Evolutionary conservation across 1,140 invertebrate species (phyloP).

Genomic region (Kradibia gibbosae): DNA sequence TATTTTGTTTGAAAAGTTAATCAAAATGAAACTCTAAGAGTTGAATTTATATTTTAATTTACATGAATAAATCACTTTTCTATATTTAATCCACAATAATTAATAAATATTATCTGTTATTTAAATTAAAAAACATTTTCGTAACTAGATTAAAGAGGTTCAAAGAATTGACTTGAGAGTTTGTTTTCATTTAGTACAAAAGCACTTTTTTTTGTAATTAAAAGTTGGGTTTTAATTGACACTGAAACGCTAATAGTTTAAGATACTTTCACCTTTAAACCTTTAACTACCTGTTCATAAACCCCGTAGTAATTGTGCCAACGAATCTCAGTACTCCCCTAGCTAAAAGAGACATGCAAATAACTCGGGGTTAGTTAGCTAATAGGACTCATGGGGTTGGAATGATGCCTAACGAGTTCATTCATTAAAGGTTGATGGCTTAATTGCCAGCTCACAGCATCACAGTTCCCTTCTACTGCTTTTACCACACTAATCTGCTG

Average conservation of each 20-base stretch:
- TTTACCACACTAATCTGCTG: slow-evolving; percentile 51
- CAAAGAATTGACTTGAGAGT: too few species aligned
- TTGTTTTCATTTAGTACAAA: too few species aligned
- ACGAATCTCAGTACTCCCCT: slow-evolving; percentile 68
- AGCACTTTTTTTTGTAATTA: too few species aligned
- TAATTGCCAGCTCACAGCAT: slow-evolving; percentile 72
- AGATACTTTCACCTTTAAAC: slow-evolving; percentile 68
- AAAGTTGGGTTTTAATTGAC: too few species aligned
- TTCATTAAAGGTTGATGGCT: slow-evolving; percentile 73
- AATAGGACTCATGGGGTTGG: slow-evolving; percentile 67
- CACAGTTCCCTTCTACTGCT: slow-evolving; percentile 56
- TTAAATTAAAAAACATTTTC: too few species aligned
- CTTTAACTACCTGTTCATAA: slow-evolving; percentile 71
- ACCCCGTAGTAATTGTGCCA: slow-evolving; percentile 69
- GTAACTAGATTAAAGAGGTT: too few species aligned
- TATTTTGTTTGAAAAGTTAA: too few species aligned
- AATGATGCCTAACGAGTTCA: slow-evolving; percentile 66
- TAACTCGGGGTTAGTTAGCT: slow-evolving; percentile 73
- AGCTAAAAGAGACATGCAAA: slow-evolving; percentile 69
- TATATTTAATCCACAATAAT: too few species aligned
- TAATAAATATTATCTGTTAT: too few species aligned
- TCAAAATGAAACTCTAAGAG: too few species aligned
- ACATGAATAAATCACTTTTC: too few species aligned
- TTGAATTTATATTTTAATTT: too few species aligned
- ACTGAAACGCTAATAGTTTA: slow-evolving; percentile 53